Percentiles rank a stretch among this genome's conserved stretches.
phyloP scores from a whole-genome alignment of 2,797 vertebrate genomes.

The Dromococcyx pavoninus region DNA sequence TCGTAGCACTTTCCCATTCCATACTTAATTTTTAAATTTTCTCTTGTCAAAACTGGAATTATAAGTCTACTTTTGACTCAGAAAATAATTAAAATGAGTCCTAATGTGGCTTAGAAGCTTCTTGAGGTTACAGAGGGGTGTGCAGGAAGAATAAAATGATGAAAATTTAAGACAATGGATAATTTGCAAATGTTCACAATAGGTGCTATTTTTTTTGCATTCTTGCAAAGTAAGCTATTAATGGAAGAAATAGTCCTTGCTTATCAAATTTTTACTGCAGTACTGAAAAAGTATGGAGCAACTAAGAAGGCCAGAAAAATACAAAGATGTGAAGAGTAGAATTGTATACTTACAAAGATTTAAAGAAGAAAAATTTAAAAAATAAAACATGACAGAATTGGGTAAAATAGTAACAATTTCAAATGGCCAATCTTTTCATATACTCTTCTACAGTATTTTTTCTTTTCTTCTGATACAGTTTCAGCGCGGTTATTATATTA shows the following conservation, averaged over 20 bases:
- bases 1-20: neutral
- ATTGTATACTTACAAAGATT: neutral
- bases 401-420: neutral
- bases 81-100: neutral
- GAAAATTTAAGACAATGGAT: neutral
- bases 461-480: neutral
- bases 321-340: neutral
- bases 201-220: neutral
- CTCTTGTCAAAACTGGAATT: neutral
- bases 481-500: neutral
- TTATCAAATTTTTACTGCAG: neutral
- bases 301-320: neutral
- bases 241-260: neutral
- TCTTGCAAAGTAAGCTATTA: neutral
- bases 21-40: neutral
- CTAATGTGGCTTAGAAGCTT: neutral
- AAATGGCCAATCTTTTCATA: neutral
- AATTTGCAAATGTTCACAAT: neutral
- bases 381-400: neutral
- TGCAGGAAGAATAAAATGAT: neutral
- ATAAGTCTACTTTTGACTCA: neutral
- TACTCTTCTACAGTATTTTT: accelerated
- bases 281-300: neutral
- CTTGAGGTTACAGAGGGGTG: neutral
- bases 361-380: neutral